Evolutionary conservation across 1,140 invertebrate species (phyloP), one percentile per base, ranked within the genome.

Genomic region (Anastrepha obliqua): DNA sequence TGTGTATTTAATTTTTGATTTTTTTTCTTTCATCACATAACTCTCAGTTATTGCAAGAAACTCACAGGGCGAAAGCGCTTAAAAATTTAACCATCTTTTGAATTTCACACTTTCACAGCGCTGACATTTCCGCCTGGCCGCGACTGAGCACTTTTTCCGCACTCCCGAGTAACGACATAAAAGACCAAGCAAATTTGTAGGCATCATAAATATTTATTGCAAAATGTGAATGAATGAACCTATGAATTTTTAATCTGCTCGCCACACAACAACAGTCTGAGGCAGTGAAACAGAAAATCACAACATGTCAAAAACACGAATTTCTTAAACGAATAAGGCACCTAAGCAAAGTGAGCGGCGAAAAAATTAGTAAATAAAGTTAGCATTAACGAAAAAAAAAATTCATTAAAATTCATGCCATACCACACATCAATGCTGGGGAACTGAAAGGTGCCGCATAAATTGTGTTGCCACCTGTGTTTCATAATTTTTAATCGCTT

Each of bases 401-500:
- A 51, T 0, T 6, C 74, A 81, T 81, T 81, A 81, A 81, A 8
- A 81, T 81, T 81, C 74, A 81, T 11, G 74, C 47, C 74, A 81
- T 81, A 20, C 44, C 51, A 81, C 15, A 42, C 17, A 47, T 55
- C n/a, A 51, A 78, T 78, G 47, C 8, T 51, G 39, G 47, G 47
- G 20, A 20, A 81, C 17, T 13, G 74, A 58, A 55, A 81, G 67
- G 47, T 81, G 74, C 17, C 47, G 74, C 47, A 2, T 81, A 81
- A 81, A 81, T 81, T 81, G 47, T 47, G 47, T 81, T 81, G 74
- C 74, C 74, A 81, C 74, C 74, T 55, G 47, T 81, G 74, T 55
- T 81, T 81, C 74, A 81, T 81, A 81, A 81, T 81, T 81, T 51
- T 81, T 58, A 81, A 81, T 11, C 17, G 47, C 47, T 81, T 81